Percentiles rank a stretch among this genome's conserved stretches.
Conservation (phyloP, 2,113 vertebrate genomes). For the Cyanocitta stelleri region DNA sequence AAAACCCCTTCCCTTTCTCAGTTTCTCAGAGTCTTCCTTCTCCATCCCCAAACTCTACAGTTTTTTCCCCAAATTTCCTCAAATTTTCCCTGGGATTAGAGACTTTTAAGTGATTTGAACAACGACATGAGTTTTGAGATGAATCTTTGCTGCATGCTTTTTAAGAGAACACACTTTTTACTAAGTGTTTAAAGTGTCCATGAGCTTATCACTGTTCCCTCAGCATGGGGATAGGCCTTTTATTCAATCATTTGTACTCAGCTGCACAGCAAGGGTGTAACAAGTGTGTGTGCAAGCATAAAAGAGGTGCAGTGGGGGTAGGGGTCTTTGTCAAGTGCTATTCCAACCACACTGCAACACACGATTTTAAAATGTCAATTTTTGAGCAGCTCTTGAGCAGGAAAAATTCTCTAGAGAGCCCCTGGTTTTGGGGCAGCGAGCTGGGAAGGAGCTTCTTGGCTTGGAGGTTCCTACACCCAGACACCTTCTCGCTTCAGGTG, state of each 20-base stretch:
- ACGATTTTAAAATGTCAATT: neutral
- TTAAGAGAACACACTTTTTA: neutral
- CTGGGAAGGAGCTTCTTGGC: neutral
- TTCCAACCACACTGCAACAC: neutral
- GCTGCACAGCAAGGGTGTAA: neutral
- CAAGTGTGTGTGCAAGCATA: rapidly evolving
- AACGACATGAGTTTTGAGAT: neutral
- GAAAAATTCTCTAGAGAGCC: neutral
- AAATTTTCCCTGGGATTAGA: neutral
- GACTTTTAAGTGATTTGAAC: neutral
- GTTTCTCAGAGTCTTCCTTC: neutral
- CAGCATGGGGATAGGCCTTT: rapidly evolving
- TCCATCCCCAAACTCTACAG: neutral
- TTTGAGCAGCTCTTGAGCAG: neutral
- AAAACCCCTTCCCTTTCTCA: neutral
- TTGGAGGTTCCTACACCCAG: too few relatives aligned
- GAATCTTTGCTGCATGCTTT: neutral
- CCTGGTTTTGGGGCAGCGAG: neutral
- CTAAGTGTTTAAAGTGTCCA: neutral
- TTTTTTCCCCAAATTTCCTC: neutral
- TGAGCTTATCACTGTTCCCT: neutral
- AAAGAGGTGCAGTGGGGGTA: neutral
- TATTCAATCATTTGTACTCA: neutral
- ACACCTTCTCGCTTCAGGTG: rapidly evolving
- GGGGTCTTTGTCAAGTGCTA: neutral